Evolutionary conservation across 2,113 vertebrate genomes (phyloP), one percentile per base, ranked within the genome.

Genomic region (Notothenia coriiceps): DNA sequence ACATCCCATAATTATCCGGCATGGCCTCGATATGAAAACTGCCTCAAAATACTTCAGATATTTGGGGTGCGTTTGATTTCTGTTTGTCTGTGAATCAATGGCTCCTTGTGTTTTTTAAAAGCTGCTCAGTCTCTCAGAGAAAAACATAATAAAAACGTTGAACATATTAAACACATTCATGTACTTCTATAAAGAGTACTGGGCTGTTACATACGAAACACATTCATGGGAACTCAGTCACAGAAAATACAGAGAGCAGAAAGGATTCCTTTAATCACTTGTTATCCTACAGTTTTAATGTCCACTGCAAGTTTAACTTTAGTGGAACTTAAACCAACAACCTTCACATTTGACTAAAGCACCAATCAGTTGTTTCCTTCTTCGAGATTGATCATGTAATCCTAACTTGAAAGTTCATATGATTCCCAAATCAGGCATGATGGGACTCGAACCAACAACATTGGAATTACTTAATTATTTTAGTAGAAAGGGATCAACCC

Each of bases 1-100:
- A 68, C 74, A 87, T 78, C 85, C 82, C 82, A 84, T 82, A 87
- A 87, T 87, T 61, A 76, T 20, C 18, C 64, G 44, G 66, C 54
- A n/a, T 8, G 18, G 59, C 6, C 67, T 75, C 15, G 1, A 71
- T 81, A 84, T 81, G 66, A 84, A 83, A 83, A 35, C 2, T 35
- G 71, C 55, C 3, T 83, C 54, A 64, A 82, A 68, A 89, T 89
- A 78, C 54, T 76, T 79, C 9, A 56, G 50, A 83, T 88, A 60
- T 8, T 70, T 88, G 47, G 63, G 77, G 74, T 66, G 77, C 44
- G 49, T 84, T 80, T 83, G 76, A 77, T 77, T 83, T 62, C 46
- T 22, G 25, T 18, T 74, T 18, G 59, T 29, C 60, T 51, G 40
- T 50, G 10, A 73, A 51, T 77, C 76, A 74, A 35, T 7, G 75